phyloP scores from a whole-genome alignment of 2,113 vertebrate genomes.

The Onychostruthus taczanowskii region DNA sequence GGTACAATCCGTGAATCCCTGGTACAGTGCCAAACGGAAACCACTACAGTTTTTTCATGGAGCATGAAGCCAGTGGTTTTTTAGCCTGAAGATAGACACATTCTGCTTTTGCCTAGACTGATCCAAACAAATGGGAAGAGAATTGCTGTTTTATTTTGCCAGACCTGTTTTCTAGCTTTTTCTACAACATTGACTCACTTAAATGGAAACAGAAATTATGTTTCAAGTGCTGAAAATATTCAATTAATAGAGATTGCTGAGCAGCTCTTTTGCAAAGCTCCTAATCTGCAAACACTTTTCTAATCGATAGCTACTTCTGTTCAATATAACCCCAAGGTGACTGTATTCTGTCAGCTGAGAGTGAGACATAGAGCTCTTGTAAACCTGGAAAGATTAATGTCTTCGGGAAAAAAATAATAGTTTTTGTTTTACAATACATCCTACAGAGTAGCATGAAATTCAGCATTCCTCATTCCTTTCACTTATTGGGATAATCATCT shows the following conservation, averaged over 20 bases:
- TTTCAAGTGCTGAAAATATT: conserved; percentile 37
- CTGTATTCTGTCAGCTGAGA: background rate
- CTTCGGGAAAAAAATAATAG: background rate
- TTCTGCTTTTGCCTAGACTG: background rate
- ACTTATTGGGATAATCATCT: background rate
- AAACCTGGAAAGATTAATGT: background rate
- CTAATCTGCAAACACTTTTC: conserved; percentile 55
- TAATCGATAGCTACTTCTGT: conserved; percentile 32
- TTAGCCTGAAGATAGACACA: background rate
- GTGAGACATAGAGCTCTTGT: background rate
- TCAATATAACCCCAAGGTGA: conserved; percentile 48
- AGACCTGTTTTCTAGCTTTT: background rate
- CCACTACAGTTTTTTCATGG: background rate
- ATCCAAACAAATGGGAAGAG: background rate
- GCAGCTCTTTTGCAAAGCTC: conserved; percentile 45
- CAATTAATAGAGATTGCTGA: conserved; percentile 53
- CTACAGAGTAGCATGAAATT: background rate
- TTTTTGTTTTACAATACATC: background rate
- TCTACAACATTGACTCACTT: conserved; percentile 45
- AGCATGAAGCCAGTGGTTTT: background rate
- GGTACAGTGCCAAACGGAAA: background rate
- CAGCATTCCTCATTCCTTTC: background rate
- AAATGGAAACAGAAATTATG: conserved; percentile 36
- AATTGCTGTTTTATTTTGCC: background rate
- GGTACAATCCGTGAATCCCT: background rate